Evolutionary conservation across 92 coral and sea anemone genomes (phyloP), one percentile per base, ranked within the genome.

Genomic region (Epizoanthus ramosus): DNA sequence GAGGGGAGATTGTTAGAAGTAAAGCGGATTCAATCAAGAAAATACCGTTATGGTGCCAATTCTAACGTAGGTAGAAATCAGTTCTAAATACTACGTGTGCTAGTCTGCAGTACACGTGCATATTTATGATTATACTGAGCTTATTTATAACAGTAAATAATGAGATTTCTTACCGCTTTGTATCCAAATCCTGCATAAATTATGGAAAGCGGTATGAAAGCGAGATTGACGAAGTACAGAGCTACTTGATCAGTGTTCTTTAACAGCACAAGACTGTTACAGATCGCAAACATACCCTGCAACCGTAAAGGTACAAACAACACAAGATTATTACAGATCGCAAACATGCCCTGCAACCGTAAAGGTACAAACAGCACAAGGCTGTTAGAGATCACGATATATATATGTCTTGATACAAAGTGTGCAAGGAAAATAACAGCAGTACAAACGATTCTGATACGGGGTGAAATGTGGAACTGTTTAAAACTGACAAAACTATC

Each of bases 261-360:
- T 61, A 93, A 85, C 18, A 93, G 91, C 31, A 93, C 97, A 82
- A 91, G 61, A 65, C 94, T 91, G 90, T 93, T 92, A 63, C 92
- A 89, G 33, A 93, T 61, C 72, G 92, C 94, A 76, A 83, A 93
- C 97, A 93, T 93, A 45, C 92, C 81, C 97, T 92, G 83, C 58
- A 28, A 28, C 2, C 31, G 31, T 2, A 28, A 28, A 28, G 31
- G 31, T 28, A 28, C 31, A 28, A 28, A 28, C 31, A 28, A 73
- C 52, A 81, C 64, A 85, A 84, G 41, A 28, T 2, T 28, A 2
- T 28, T 28, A 28, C 1, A 28, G 31, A 28, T 28, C 31, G 31
- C 31, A 76, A 83, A 93, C 97, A 93, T 93, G 56, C 92, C 81
- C 97, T 92, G 83, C 58, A 28, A 28, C 31, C 31, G 31, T 28